These are phyloP conservation scores for Pterocles orientalis DNA, from an alignment of 2,113 vertebrate genomes.

Conservation along the genomic window DNA sequence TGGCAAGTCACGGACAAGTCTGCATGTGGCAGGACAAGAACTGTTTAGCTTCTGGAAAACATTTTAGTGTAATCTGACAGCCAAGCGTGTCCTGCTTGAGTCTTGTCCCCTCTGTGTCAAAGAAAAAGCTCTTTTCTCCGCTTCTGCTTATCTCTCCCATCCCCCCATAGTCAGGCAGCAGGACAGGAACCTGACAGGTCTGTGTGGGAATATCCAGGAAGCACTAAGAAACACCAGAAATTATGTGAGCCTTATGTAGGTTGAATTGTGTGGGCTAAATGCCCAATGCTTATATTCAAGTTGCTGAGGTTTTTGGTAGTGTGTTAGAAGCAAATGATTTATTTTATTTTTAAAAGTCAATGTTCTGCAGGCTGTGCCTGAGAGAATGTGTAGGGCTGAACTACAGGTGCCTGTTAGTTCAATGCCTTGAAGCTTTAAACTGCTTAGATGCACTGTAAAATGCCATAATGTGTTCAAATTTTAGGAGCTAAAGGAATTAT, in stretches of 20 bases:
- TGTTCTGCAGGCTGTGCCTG: not conserved
- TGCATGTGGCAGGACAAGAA: not conserved
- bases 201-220: constrained; percentile 19
- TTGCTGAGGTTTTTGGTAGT: not conserved
- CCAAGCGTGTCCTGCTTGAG: not conserved
- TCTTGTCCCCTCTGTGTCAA: not conserved
- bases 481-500: not conserved
- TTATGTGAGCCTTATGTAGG: not conserved
- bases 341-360: not conserved
- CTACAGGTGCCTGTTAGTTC: not conserved
- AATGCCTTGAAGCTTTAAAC: not conserved
- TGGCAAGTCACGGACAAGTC: not conserved
- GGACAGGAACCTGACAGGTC: not conserved
- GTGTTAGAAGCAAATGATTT: not conserved
- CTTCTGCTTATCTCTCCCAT: not conserved
- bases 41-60: not conserved
- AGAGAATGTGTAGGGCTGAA: not conserved
- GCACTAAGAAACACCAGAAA: not conserved
- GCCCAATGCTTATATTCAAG: not conserved
- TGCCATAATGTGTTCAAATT: not conserved
- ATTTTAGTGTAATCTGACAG: not conserved
- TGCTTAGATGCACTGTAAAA: not conserved
- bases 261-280: not conserved
- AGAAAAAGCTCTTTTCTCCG: not conserved
- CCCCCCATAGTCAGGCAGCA: not conserved